Base-by-base conservation (phyloP, 2,888 invertebrate species). In the Hirtodrosophila histrioides region DNA sequence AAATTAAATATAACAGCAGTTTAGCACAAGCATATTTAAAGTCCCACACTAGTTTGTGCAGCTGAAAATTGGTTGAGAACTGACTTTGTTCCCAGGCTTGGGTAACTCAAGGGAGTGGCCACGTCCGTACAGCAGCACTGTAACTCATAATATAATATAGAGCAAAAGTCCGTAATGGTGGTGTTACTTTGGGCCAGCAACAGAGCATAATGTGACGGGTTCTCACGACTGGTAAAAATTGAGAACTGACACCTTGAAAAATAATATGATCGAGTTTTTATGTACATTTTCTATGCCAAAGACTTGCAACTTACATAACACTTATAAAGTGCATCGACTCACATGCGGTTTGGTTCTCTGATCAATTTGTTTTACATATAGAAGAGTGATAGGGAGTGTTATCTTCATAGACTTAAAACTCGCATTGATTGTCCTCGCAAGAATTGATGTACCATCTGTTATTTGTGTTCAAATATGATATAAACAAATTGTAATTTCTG, bases 91-190 rank as follows among this genome's bases (percentile, higher is more conserved):
- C 55, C 55, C 62, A 62, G 31, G 62, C 48, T 61, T 23, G 29
- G 40, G 35, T 36, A 54, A 36, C 9, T 10, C 23, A 41, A 41
- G 44, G 62, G 62, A 55, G 62, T 62, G 55, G 62, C 55, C n/a
- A 36, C 29, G 27, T 29, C 17, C 27, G 17, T 17, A 17, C 17
- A 17, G 17, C 17, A 17, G 17, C 17, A 17, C 17, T 17, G 17
- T 17, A 17, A 17, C 9, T 31, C 9, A 31, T 8, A 31, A 48
- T 48, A 40, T 48, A 41, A 60, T 60, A 60, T 60, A 39, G 60
- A 60, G 37, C 60, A 50, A 43, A 49, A 23, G 9, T 40, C 31
- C 50, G 37, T n/a, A 46, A 2, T 3, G 11, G 27, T n/a, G 23
- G 27, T 27, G 27, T 27, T 27, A 27, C 10, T 17, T 9, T 24